Conservation (phyloP, 2,888 invertebrate genomes). For the Pandemis cinnamomeana region DNA sequence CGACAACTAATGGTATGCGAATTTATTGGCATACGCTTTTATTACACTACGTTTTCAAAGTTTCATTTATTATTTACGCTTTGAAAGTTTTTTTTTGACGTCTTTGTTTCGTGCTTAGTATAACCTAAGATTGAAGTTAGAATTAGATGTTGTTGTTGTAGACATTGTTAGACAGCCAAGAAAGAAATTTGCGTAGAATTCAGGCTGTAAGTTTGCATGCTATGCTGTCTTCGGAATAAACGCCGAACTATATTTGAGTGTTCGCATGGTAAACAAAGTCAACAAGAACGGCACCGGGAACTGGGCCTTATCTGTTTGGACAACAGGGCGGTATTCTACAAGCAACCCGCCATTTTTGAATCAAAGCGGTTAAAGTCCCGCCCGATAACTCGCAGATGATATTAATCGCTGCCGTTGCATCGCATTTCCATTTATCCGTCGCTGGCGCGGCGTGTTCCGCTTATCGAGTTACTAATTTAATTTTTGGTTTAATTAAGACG, state of each 20-base stretch:
- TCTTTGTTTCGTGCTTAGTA: constrained; percentile 2
- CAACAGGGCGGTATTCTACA: background rate
- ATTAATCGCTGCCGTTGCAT: constrained; percentile 22
- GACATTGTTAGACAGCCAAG: background rate
- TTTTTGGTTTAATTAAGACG: constrained; percentile 12
- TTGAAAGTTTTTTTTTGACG: constrained; percentile 21
- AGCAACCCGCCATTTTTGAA: constrained; percentile 6
- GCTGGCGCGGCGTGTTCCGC: constrained; percentile 8
- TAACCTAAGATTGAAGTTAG: background rate
- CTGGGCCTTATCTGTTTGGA: constrained; percentile 2
- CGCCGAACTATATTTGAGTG: background rate
- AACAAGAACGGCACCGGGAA: constrained; percentile 12
- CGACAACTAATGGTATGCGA: constrained; percentile 37
- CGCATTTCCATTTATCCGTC: constrained; percentile 15
- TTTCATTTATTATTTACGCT: constrained; percentile 26
- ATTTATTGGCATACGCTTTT: constrained; percentile 28
- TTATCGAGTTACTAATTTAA: constrained; percentile 10
- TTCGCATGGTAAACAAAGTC: constrained; percentile 26
- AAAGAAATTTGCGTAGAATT: background rate
- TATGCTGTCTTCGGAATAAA: background rate
- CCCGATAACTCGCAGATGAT: constrained; percentile 22
- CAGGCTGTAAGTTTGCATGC: background rate
- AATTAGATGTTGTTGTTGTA: background rate
- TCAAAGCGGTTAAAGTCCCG: constrained; percentile 19
- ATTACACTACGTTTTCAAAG: constrained; percentile 16